Percentiles rank a stretch among this genome's conserved stretches.
phyloP scores from a whole-genome alignment of 2,113 vertebrate species.

The Agapornis roseicollis region DNA sequence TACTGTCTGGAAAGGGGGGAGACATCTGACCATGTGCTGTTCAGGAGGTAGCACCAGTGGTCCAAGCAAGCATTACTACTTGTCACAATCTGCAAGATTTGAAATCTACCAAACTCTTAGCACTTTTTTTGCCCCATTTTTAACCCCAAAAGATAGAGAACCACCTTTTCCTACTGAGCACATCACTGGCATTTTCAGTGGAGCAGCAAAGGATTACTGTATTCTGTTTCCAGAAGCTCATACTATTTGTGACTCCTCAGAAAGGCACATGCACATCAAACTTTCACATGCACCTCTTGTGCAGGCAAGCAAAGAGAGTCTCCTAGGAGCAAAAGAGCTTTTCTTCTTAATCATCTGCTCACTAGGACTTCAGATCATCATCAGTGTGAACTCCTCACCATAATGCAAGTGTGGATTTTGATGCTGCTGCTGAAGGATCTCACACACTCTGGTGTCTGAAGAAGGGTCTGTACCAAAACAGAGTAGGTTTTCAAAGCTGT shows the following conservation, averaged over 20 bases:
- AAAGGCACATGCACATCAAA: neutral
- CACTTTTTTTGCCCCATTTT: neutral
- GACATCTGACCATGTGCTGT: neutral
- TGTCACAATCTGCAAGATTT: neutral
- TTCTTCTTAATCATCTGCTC: neutral
- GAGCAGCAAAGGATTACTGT: neutral
- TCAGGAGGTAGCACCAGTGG: neutral
- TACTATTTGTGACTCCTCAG: neutral
- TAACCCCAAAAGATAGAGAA: neutral
- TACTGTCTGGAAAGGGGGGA: neutral
- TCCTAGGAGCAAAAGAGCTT: neutral
- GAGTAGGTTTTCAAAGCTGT: neutral
- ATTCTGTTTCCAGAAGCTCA: neutral
- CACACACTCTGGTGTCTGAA: neutral
- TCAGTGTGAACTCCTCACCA: fast-evolving
- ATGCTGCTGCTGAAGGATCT: neutral
- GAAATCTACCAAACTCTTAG: neutral
- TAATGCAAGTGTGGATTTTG: neutral
- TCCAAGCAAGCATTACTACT: neutral
- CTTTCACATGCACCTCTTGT: neutral
- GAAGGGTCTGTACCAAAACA: neutral
- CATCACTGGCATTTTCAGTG: neutral
- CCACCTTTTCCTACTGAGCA: neutral
- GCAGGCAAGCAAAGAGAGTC: neutral
- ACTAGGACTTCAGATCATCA: neutral